Percentiles rank a stretch among this genome's conserved stretches.
Evolutionary conservation across 1,140 invertebrate genomes (phyloP).

Genomic region (Antheraea pernyi): DNA sequence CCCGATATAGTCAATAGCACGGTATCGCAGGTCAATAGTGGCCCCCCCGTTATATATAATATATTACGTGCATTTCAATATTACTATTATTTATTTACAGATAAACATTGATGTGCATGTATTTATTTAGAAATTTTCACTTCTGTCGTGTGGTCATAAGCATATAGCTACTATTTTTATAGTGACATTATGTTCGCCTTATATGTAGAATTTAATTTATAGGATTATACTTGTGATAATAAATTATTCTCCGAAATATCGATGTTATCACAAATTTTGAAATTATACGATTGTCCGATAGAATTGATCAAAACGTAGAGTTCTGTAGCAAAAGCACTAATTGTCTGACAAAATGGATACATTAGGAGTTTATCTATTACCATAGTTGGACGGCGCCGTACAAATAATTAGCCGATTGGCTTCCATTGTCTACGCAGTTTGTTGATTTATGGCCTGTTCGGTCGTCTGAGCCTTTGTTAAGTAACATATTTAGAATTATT

Average conservation of each 20-base stretch:
- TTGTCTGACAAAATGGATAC: conserved; percentile 61
- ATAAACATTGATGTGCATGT: too few relatives aligned
- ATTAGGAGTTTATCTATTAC: conserved; percentile 48
- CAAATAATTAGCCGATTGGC: conserved; percentile 23
- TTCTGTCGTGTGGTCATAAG: too few relatives aligned
- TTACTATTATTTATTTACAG: too few relatives aligned
- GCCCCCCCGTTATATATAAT: too few relatives aligned
- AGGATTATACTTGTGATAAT: too few relatives aligned
- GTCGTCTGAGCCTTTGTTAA: neutral
- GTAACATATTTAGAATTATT: neutral
- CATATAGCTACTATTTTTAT: too few relatives aligned
- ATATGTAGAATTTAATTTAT: too few relatives aligned
- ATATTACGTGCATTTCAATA: too few relatives aligned
- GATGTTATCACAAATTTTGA: neutral
- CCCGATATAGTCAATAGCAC: too few relatives aligned
- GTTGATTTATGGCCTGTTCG: conserved; percentile 9
- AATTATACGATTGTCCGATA: neutral
- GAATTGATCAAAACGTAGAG: conserved; percentile 30
- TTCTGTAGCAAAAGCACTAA: conserved; percentile 42
- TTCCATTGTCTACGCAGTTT: conserved; percentile 15
- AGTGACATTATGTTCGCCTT: too few relatives aligned
- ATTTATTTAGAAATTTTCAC: too few relatives aligned
- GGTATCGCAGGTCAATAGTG: too few relatives aligned
- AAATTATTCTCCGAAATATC: neutral
- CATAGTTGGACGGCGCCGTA: conserved; percentile 24